A percentile compares a stretch with the other conserved stretches of the same genome.
phyloP scores from a whole-genome alignment of 2,113 vertebrate genomes.

The Erythrolamprus reginae region DNA sequence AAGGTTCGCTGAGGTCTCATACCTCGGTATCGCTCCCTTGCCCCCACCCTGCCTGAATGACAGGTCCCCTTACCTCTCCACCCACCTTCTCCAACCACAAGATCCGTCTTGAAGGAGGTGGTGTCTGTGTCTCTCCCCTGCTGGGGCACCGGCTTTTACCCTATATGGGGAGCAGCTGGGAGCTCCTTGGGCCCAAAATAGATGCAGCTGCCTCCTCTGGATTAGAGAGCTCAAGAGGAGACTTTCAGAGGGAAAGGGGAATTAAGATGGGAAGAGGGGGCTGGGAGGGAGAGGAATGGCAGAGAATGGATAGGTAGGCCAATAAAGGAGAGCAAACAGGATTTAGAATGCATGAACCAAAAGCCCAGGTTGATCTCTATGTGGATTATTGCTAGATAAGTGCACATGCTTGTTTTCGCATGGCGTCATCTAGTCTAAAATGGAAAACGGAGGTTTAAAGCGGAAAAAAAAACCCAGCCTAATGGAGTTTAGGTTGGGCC shows the following conservation, averaged over 20 bases:
- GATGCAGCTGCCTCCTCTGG: conserved; percentile 29
- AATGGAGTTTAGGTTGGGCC: neutral
- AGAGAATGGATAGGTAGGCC: neutral
- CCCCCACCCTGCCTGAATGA: neutral
- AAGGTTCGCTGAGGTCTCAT: conserved; percentile 13
- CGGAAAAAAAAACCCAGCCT: neutral
- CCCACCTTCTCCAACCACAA: neutral
- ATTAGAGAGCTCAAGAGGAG: conserved; percentile 30
- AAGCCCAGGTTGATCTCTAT: neutral
- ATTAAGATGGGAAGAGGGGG: conserved; percentile 15
- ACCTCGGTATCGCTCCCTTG: neutral
- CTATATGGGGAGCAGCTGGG: conserved; percentile 32
- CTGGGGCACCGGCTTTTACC: conserved; percentile 17
- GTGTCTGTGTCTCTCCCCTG: conserved; percentile 20
- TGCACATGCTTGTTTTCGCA: neutral
- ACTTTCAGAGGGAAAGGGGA: conserved; percentile 27
- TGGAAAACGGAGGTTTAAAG: neutral
- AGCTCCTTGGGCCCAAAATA: conserved; percentile 28
- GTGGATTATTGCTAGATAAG: neutral
- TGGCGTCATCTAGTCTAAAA: neutral
- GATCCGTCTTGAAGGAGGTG: conserved; percentile 21
- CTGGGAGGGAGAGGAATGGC: neutral
- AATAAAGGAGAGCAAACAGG: neutral
- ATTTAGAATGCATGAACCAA: neutral
- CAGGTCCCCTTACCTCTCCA: conserved; percentile 5